A percentile compares a stretch with the other conserved stretches of the same genome.
Evolutionary conservation across 2,888 invertebrate genomes (phyloP).

Genomic region (Hirudinaria manillensis): DNA sequence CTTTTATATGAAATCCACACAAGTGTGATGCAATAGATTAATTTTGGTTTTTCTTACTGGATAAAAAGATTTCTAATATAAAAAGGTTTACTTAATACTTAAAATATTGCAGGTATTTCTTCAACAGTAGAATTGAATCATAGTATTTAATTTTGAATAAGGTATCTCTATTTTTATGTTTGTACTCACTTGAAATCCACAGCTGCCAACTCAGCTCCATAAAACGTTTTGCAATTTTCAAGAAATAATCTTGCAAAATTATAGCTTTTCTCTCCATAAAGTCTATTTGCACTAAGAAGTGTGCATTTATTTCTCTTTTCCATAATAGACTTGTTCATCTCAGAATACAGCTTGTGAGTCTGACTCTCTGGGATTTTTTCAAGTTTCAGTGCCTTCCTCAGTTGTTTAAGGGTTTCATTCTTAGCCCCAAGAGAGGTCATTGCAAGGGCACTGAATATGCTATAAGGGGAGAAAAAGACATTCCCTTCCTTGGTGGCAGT

Average conservation of each 20-base stretch:
- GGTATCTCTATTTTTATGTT: no score
- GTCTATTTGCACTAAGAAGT: conserved; percentile 45
- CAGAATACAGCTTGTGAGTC: not conserved
- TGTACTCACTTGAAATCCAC: conserved; percentile 29
- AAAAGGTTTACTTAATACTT: no score
- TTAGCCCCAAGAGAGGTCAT: conserved; percentile 53
- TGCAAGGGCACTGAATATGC: conserved; percentile 52
- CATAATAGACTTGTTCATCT: conserved; percentile 10
- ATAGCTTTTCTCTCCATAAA: conserved; percentile 41
- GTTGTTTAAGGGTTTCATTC: conserved; percentile 48
- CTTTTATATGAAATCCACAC: no score
- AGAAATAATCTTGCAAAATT: conserved; percentile 19
- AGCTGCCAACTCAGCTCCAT: conserved; percentile 6
- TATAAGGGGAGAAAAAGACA: conserved; percentile 53
- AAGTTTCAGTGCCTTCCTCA: conserved; percentile 41
- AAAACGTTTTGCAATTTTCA: not conserved
- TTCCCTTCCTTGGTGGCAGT: conserved; percentile 25
- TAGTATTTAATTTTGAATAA: no score
- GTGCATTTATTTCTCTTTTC: conserved; percentile 35
- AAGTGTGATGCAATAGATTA: no score
- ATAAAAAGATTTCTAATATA: no score
- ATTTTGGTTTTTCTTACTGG: no score
- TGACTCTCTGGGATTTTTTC: not conserved
- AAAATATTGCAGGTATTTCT: no score
- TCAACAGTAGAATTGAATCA: no score